Conservation (phyloP, 30 jellyfish, hydroid and myxozoan species). For the Chrysaora quinquecirrha region DNA sequence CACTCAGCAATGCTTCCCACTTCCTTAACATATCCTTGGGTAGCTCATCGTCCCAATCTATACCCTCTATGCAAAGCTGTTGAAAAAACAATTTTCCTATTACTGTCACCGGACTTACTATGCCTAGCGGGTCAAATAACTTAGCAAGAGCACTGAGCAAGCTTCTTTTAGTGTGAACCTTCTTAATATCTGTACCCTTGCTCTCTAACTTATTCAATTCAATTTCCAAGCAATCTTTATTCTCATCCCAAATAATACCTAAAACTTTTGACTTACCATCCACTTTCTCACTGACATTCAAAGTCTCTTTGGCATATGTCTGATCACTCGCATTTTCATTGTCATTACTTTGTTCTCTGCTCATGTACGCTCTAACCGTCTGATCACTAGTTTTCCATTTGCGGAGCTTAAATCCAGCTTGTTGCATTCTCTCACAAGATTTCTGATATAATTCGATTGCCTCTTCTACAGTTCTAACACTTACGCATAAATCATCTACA, state of each 20-base stretch:
- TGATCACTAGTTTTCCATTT: constrained; percentile 33
- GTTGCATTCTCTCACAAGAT: constrained; percentile 1
- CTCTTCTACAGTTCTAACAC: neutral
- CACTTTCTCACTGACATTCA: neutral
- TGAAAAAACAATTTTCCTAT: constrained; percentile 2
- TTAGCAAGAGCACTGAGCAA: constrained; percentile 12
- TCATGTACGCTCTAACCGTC: neutral
- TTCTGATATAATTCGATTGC: constrained; percentile 19
- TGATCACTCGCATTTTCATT: neutral
- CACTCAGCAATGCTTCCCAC: constrained; percentile 17
- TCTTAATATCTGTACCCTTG: too few relatives aligned
- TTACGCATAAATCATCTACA: constrained; percentile 20
- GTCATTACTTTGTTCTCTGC: neutral
- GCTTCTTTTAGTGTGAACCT: neutral
- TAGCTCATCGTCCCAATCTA: constrained; percentile 21
- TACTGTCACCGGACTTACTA: constrained; percentile 29
- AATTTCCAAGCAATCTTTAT: neutral
- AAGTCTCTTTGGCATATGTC: constrained; percentile 1
- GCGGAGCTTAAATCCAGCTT: constrained; percentile 30
- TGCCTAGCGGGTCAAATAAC: constrained; percentile 25
- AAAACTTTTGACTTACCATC: neutral
- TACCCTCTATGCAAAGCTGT: neutral
- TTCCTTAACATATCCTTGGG: neutral
- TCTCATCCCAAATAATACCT: neutral
- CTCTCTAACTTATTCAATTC: neutral